Conservation (phyloP, 2,888 invertebrate species). For the Drosophila kuntzei region DNA sequence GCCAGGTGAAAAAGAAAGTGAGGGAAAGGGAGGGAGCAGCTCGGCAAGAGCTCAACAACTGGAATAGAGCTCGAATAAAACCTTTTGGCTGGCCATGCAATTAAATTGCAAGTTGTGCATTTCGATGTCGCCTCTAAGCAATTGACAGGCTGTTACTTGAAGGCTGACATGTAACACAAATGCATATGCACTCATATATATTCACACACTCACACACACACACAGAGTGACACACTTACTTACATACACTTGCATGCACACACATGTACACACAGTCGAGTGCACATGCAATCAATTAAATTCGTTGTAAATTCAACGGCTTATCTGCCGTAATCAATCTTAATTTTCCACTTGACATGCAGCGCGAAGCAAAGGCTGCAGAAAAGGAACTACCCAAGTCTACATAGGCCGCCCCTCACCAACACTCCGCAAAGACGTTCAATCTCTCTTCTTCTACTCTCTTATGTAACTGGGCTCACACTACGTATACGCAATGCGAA, state of each 20-base stretch:
- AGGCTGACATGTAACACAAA: constrained; percentile 58
- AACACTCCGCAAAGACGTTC: not conserved
- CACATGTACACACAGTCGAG: constrained; percentile 46
- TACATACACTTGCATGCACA: constrained; percentile 8
- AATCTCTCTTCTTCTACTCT: not conserved
- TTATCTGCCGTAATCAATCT: constrained; percentile 81
- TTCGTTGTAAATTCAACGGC: constrained; percentile 82
- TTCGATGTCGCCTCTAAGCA: constrained; percentile 65
- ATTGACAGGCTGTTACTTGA: constrained; percentile 74
- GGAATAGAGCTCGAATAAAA: constrained; percentile 22
- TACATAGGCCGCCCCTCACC: not conserved
- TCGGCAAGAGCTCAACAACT: constrained; percentile 1
- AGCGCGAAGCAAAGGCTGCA: constrained; percentile 57
- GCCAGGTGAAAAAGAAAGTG: constrained; percentile 32
- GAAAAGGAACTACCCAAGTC: constrained; percentile 27
- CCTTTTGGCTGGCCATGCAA: constrained; percentile 60
- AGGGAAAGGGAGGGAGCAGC: not conserved
- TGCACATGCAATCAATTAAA: constrained; percentile 81
- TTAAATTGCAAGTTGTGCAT: constrained; percentile 65
- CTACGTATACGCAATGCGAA: constrained; percentile 68
- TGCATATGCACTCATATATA: constrained; percentile 10
- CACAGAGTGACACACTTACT: constrained; percentile 15
- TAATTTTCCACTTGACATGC: constrained; percentile 82
- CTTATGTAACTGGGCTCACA: constrained; percentile 42
- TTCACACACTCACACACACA: constrained; percentile 12